phyloP scores from a whole-genome alignment of 2,888 invertebrate genomes.

The Piscicola geometra region DNA sequence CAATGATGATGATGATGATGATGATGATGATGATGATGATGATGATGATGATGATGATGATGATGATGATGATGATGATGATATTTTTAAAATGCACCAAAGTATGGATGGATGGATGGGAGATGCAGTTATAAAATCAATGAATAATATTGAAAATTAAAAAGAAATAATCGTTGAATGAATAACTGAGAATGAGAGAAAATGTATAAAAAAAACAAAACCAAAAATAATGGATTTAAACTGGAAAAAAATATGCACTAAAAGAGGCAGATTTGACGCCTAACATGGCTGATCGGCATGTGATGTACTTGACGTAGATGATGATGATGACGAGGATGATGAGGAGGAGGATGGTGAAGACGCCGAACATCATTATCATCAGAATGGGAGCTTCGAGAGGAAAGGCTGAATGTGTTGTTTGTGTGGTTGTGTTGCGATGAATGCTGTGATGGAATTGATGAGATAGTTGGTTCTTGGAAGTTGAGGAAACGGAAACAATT shows the following conservation, averaged over 20 bases:
- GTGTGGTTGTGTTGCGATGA: too few species aligned
- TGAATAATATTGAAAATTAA: conserved; percentile 14
- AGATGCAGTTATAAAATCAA: conserved; percentile 10
- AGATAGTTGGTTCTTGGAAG: too few species aligned
- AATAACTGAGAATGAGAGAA: not conserved
- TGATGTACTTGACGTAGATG: not conserved
- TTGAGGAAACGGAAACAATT: too few species aligned
- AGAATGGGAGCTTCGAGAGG: too few species aligned
- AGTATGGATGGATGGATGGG: not conserved
- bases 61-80: conserved; percentile 22
- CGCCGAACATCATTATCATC: too few species aligned
- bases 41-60: conserved; percentile 22
- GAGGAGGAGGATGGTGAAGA: not conserved
- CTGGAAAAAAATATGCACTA: not conserved
- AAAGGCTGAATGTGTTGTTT: too few species aligned
- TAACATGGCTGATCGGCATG: not conserved
- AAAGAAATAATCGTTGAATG: not conserved
- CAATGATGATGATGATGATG: not conserved
- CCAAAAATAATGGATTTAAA: not conserved
- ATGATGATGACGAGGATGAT: not conserved
- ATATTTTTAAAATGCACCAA: not conserved
- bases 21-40: not conserved
- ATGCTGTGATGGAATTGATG: too few species aligned
- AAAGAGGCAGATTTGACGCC: not conserved
- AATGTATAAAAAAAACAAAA: not conserved